Percentiles rank a stretch among this genome's conserved stretches.
phyloP scores from a whole-genome alignment of 2,888 invertebrate species.

The Anagyrus pseudococci region DNA sequence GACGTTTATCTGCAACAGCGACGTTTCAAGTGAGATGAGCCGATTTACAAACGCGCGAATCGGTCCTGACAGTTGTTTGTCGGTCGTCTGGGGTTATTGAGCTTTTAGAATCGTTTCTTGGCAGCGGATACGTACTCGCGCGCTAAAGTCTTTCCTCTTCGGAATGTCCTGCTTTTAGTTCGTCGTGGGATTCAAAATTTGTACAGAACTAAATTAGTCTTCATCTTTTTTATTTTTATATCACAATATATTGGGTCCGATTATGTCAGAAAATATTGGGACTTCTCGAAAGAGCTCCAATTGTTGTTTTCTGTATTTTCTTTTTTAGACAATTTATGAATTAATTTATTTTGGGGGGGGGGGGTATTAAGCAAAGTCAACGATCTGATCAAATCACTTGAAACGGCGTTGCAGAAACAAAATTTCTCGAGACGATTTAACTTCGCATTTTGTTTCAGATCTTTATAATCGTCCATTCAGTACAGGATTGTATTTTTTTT shows the following conservation, averaged over 20 bases:
- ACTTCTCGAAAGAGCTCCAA: neutral
- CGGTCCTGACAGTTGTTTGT: neutral
- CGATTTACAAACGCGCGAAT: too few species aligned
- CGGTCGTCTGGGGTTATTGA: too few species aligned
- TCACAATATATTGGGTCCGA: neutral
- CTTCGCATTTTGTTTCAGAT: too few species aligned
- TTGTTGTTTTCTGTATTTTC: too few species aligned
- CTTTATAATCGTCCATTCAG: too few species aligned
- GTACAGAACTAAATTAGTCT: neutral
- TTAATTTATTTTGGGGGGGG: neutral
- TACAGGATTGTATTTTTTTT: too few species aligned
- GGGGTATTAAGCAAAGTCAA: neutral
- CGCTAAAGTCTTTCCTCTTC: too few species aligned
- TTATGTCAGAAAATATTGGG: neutral
- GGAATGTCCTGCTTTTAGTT: neutral
- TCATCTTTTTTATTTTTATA: too few species aligned
- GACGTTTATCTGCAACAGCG: neutral
- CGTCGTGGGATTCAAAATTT: neutral
- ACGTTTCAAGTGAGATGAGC: neutral
- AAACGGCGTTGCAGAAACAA: constrained; percentile 20
- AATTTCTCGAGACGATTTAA: too few species aligned
- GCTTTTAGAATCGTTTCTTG: too few species aligned
- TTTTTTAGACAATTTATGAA: neutral
- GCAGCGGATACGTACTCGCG: too few species aligned
- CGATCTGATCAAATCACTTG: constrained; percentile 10